Conservation (phyloP, 2,888 invertebrate species). For the Drosophila setosimentum region DNA sequence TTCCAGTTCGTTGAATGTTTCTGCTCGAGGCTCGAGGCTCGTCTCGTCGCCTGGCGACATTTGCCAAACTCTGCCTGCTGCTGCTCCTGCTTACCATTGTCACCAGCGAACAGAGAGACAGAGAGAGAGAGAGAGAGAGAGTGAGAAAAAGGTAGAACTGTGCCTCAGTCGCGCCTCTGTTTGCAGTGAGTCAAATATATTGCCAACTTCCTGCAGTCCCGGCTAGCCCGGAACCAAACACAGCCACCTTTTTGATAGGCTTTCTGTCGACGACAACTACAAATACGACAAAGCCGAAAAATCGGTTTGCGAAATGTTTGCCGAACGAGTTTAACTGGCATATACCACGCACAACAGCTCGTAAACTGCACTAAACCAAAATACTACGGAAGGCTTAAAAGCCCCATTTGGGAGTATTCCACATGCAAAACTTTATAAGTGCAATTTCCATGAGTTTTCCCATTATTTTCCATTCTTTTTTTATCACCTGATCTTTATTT, state of each 20-base stretch:
- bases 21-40: conserved; percentile 7
- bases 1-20: conserved; percentile 71
- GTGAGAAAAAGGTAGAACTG: conserved; percentile 26
- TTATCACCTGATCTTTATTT: not conserved
- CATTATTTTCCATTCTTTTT: not conserved
- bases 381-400: not conserved
- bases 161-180: conserved; percentile 74
- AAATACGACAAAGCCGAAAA: conserved; percentile 24
- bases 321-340: conserved; percentile 2
- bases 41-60: conserved; percentile 34
- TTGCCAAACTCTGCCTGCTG: conserved; percentile 35
- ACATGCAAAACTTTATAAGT: not conserved
- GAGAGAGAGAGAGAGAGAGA: not conserved
- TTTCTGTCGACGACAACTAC: conserved; percentile 48
- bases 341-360: conserved; percentile 33
- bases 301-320: conserved; percentile 3
- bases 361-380: not conserved
- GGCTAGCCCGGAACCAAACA: conserved; percentile 39
- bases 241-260: conserved; percentile 69
- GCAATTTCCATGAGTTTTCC: not conserved
- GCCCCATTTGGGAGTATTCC: not conserved
- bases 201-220: conserved; percentile 81
- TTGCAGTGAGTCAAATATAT: conserved; percentile 82
- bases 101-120: conserved; percentile 36
- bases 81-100: conserved; percentile 55